Base-by-base conservation (phyloP, 1,140 invertebrate genomes). In the Macrobrachium nipponense region DNA sequence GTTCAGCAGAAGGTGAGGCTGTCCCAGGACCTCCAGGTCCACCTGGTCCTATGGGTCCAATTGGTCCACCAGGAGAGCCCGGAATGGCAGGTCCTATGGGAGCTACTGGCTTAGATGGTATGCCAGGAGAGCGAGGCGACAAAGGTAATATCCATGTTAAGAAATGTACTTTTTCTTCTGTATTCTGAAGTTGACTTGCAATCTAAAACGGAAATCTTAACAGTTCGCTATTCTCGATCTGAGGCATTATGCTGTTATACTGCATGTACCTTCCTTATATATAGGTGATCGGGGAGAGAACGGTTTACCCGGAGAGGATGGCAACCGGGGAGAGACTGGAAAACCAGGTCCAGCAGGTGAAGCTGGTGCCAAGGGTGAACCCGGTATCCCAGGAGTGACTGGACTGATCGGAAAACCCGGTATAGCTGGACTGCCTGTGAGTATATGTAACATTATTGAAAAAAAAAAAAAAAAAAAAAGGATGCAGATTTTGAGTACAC, bases 121-220 rank as follows among this genome's bases (percentile, higher is more conserved):
- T 89, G 58, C 87, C 88, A n/a, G 90, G 90, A 82, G 36, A 87
- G 44, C 82, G 87, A 43, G 90, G 89, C 3, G 80, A 72, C 14
- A 81, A 81, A 81, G 80, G 80, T 81, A 7, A 59, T 64, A 5
- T 72, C 23, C 68, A 6, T 10, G 5, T 6, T 15, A n/a, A 2
- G 7, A 15, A 66, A 18, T 11, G 12, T 12, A 6, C 51, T 51
- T 51, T 51, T 36, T 36, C 27, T 36, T 51, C 5, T 51, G 51
- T 36, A 51, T 12, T 51, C 51, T 10, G 7, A 51, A 51, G 5
- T 51, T 51, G 51, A 51, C 7, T 51, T 10, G 7, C 51, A 51
- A 51, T 51, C 8, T 51, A 51, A 51, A 51, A 51, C 8, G 27
- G 27, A 36, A 36, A 36, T 36, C 27, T 36, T 36, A 36, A 51